Base-by-base conservation (phyloP, 2,113 vertebrate genomes). In the Maylandia zebra region DNA sequence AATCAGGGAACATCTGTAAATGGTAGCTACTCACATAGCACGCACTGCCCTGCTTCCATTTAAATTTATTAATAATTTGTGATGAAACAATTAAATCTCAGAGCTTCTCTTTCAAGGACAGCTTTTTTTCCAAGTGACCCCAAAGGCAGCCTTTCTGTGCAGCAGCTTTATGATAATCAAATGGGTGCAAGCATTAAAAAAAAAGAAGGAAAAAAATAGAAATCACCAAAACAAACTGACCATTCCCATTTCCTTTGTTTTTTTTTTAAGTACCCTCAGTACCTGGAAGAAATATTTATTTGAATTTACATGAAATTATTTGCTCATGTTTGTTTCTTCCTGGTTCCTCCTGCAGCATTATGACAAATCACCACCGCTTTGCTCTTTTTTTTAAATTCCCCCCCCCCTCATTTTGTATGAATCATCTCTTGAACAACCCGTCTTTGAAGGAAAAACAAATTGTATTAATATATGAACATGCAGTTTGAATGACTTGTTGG, bases 401-500 rank as follows among this genome's bases (percentile, higher is more conserved):
- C 61, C 61, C 19, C 38, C 30, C 30, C 34, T 11, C 19, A 74
- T 91, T 83, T 84, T 84, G 83, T 87, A 86, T 83, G 80, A 85
- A 61, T 85, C 86, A 74, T 82, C 57, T 90, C 80, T 90, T 9
- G 4, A 87, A 69, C 82, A 59, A 30, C 41, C 12, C 16, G 30
- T 87, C 55, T 17, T n/a, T 38, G 30, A 22, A 45, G 56, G 41
- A 55, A 3, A 34, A 76, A 36, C 59, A 34, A 36, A 41, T 66
- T 36, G 34, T 87, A 83, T 84, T 87, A 89, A 91, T 92, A 93
- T 89, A 91, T 90, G 83, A 90, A 90, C 61, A 80, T 92, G 83
- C 81, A 86, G 86, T 93, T 93, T 86, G 84, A 83, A 59, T 59
- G 92, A 94, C 90, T 92, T 96, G 87, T 90, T 94, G 86, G 90